These are phyloP conservation scores for Octodon degus DNA, from an alignment of 2,113 vertebrate genomes.

Conservation along the genomic window DNA sequence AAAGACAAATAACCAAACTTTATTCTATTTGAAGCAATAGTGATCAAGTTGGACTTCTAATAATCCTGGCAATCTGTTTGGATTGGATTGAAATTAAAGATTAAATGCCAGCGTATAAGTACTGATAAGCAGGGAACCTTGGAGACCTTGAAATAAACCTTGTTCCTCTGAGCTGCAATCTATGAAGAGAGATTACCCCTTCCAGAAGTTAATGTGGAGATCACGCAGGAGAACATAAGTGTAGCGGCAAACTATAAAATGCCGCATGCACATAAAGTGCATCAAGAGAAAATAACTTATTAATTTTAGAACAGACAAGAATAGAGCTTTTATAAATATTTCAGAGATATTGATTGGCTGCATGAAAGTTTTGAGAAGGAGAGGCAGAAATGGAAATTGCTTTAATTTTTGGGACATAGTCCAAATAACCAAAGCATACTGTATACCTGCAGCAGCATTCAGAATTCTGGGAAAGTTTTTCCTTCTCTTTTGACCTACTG, in stretches of 20 bases:
- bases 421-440: background rate
- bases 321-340: constrained; percentile 17
- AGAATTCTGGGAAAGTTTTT: background rate
- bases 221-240: background rate
- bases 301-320: constrained; percentile 27
- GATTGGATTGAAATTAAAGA: background rate
- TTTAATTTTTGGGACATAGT: background rate
- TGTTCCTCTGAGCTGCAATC: background rate
- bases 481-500: constrained; percentile 5
- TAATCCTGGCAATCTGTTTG: background rate
- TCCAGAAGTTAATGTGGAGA: background rate
- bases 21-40: background rate
- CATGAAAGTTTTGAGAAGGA: background rate
- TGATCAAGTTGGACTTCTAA: background rate
- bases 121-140: background rate
- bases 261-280: background rate
- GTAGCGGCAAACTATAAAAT: background rate
- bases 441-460: background rate
- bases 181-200: background rate
- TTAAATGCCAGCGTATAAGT: background rate
- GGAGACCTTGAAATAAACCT: background rate
- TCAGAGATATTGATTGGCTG: constrained; percentile 11
- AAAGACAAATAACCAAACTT: background rate
- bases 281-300: constrained; percentile 25
- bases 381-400: background rate